These are phyloP conservation scores for Heliocidaris erythrogramma DNA, from an alignment of 35 echinoderm and acorn worm genomes.

Conservation along the genomic window DNA sequence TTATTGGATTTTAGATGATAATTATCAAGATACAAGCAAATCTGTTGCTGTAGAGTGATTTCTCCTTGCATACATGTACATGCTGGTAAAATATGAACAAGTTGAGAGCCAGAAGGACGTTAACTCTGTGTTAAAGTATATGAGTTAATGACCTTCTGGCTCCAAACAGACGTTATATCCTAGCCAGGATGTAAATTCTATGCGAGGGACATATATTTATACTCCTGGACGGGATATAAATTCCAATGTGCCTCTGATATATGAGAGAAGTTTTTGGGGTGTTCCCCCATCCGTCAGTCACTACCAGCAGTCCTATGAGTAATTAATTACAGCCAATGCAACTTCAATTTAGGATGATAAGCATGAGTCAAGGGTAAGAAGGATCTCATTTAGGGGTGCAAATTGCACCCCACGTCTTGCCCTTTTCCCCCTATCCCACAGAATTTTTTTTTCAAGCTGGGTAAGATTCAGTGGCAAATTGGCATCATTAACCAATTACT, in stretches of 20 bases:
- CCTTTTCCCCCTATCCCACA: neutral
- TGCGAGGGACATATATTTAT: too few relatives aligned
- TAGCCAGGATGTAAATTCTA: too few relatives aligned
- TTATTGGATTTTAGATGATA: too few relatives aligned
- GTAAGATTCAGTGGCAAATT: conserved; percentile 28
- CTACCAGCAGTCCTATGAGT: conserved; percentile 3
- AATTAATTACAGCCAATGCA: conserved; percentile 34
- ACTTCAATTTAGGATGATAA: neutral
- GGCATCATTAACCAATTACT: neutral
- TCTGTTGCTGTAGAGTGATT: neutral
- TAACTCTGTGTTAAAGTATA: too few relatives aligned
- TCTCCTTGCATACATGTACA: neutral
- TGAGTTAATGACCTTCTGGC: too few relatives aligned
- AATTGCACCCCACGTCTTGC: neutral
- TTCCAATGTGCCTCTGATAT: neutral
- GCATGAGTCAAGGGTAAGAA: neutral
- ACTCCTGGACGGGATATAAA: too few relatives aligned
- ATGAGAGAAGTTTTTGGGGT: neutral
- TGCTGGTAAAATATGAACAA: too few relatives aligned
- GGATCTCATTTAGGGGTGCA: conserved; percentile 9
- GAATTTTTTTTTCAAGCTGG: neutral
- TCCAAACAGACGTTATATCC: too few relatives aligned
- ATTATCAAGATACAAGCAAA: neutral
- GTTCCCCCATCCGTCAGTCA: neutral
- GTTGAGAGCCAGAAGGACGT: too few relatives aligned